phyloP scores from a whole-genome alignment of 2,113 vertebrate genomes.

The Zapornia atra region DNA sequence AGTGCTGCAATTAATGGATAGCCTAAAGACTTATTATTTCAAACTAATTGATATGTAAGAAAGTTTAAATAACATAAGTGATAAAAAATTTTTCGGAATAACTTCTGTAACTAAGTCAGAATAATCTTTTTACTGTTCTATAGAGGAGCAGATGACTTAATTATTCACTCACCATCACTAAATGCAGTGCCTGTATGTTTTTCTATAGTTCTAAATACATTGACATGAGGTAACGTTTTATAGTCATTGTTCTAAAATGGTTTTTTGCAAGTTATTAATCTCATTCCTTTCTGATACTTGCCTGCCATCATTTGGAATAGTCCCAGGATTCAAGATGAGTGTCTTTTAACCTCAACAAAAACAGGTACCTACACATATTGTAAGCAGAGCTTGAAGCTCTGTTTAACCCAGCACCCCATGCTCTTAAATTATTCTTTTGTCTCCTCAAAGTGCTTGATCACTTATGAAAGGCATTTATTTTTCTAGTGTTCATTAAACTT shows the following conservation, averaged over 20 bases:
- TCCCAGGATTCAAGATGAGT: background rate
- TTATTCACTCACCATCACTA: background rate
- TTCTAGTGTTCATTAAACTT: slow-evolving; percentile 26
- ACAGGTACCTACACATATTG: background rate
- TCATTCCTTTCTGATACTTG: background rate
- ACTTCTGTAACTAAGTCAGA: slow-evolving; percentile 64
- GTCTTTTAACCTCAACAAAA: background rate
- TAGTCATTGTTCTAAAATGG: background rate
- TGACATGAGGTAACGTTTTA: background rate
- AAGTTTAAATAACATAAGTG: slow-evolving; percentile 78
- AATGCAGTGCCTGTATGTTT: background rate
- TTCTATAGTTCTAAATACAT: background rate
- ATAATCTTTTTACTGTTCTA: slow-evolving; percentile 32
- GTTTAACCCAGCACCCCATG: background rate
- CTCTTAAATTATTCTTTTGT: background rate
- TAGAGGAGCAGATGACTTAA: slow-evolving; percentile 17
- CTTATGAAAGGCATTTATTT: slow-evolving; percentile 37
- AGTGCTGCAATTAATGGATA: slow-evolving; percentile 82
- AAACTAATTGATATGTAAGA: slow-evolving; percentile 81
- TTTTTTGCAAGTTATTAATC: background rate
- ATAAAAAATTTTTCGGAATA: slow-evolving; percentile 63
- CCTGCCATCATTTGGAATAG: background rate
- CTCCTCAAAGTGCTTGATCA: background rate
- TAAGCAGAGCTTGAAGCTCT: background rate
- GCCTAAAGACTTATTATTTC: slow-evolving; percentile 85